Conservation (phyloP, 2,888 invertebrate species). For the Andrena bucephala region DNA sequence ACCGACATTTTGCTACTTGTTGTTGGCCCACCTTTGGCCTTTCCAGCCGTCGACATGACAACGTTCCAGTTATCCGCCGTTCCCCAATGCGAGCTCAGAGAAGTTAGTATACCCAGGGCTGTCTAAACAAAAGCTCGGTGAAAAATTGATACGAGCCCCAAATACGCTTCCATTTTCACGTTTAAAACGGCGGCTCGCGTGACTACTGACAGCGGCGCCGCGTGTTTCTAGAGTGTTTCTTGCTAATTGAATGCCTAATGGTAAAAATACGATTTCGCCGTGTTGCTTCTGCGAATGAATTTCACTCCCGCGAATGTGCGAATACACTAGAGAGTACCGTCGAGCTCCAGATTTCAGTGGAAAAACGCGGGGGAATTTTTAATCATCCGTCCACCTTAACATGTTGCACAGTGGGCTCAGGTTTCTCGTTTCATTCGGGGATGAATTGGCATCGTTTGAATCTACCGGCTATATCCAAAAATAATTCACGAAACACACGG, state of each 20-base stretch:
- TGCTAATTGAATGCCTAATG: too few species aligned
- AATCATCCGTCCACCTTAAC: too few species aligned
- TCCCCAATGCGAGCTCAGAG: not conserved
- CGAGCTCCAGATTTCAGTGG: too few species aligned
- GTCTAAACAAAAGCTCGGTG: not conserved
- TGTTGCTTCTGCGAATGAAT: too few species aligned
- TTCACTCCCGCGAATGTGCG: too few species aligned
- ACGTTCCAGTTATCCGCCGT: conserved; percentile 27
- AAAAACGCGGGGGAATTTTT: too few species aligned
- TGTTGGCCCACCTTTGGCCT: not conserved
- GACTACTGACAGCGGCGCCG: too few species aligned
- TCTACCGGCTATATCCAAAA: conserved; percentile 7
- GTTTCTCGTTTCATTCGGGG: too few species aligned
- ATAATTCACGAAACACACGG: not conserved
- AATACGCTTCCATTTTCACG: not conserved
- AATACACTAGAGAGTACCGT: too few species aligned
- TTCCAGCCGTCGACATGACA: not conserved
- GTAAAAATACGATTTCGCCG: too few species aligned
- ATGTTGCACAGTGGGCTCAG: too few species aligned
- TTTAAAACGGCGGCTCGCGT: not conserved
- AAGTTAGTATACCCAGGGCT: not conserved
- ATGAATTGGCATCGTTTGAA: not conserved
- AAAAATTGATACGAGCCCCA: conserved; percentile 7
- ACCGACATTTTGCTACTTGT: conserved; percentile 17
- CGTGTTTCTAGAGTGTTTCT: too few species aligned